Percentiles rank a stretch among this genome's conserved stretches.
These are phyloP conservation scores for Bombus confusus DNA, from an alignment of 1,140 invertebrate genomes.

Conservation along the genomic window DNA sequence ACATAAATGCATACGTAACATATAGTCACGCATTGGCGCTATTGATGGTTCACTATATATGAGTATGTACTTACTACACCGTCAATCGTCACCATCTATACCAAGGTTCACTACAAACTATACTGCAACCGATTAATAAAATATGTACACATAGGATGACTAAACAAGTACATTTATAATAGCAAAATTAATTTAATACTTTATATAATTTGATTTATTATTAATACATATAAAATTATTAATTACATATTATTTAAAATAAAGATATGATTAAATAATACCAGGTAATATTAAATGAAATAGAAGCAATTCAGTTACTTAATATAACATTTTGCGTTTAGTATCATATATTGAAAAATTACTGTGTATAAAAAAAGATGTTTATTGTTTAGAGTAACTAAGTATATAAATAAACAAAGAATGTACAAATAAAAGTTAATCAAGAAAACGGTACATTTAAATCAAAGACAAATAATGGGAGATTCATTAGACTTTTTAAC, in stretches of 20 bases:
- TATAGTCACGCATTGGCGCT: background rate
- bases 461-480: slow-evolving; percentile 31
- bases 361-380: background rate
- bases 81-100: no score
- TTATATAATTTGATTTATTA: background rate
- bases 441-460: slow-evolving; percentile 23
- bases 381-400: background rate
- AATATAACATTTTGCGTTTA: background rate
- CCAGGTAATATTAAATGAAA: background rate
- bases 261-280: background rate
- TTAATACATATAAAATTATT: background rate
- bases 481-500: slow-evolving; percentile 69
- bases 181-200: background rate
- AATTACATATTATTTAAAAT: background rate
- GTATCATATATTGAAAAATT: background rate
- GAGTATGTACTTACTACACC: no score
- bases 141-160: background rate
- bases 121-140: background rate
- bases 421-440: background rate
- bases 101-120: background rate
- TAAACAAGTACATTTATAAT: background rate
- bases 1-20: background rate
- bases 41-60: background rate
- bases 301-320: background rate
- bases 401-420: background rate